Evolutionary conservation across 1,140 invertebrate species (phyloP).

Genomic region (Pseudomyrmex concolor): DNA sequence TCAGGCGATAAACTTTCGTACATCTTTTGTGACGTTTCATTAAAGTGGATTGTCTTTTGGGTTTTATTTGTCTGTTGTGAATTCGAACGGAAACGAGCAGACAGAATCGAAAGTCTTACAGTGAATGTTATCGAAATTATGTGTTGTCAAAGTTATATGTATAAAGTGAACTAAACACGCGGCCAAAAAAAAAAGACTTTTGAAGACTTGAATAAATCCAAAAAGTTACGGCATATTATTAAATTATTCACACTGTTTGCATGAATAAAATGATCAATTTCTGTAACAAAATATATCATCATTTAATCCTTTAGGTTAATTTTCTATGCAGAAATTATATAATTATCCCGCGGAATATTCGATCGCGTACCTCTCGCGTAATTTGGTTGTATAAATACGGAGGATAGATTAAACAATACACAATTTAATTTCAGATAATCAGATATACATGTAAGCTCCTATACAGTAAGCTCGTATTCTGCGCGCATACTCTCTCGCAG

Average conservation of each 20-base stretch:
- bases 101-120: too few relatives aligned
- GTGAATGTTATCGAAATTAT: background rate
- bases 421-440: slow-evolving; percentile 42
- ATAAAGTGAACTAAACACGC: background rate
- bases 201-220: background rate
- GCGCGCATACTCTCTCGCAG: background rate
- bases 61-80: slow-evolving; percentile 24
- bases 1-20: slow-evolving; percentile 51
- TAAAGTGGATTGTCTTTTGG: slow-evolving; percentile 27
- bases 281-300: slow-evolving; percentile 22
- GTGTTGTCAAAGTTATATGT: background rate
- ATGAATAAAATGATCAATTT: slow-evolving; percentile 11
- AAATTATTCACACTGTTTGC: slow-evolving; percentile 15
- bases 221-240: background rate
- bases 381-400: background rate
- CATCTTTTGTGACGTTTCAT: slow-evolving; percentile 28
- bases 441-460: background rate
- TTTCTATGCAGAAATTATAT: slow-evolving; percentile 48
- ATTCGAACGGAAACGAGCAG: background rate
- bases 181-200: too few relatives aligned
- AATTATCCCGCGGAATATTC: slow-evolving; percentile 44
- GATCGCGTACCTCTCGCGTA: slow-evolving; percentile 8
- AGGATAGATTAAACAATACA: slow-evolving; percentile 41
- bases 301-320: slow-evolving; percentile 53
- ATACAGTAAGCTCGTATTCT: background rate